phyloP scores from a whole-genome alignment of 2,888 invertebrate genomes.

The Sinotaia quadrata region DNA sequence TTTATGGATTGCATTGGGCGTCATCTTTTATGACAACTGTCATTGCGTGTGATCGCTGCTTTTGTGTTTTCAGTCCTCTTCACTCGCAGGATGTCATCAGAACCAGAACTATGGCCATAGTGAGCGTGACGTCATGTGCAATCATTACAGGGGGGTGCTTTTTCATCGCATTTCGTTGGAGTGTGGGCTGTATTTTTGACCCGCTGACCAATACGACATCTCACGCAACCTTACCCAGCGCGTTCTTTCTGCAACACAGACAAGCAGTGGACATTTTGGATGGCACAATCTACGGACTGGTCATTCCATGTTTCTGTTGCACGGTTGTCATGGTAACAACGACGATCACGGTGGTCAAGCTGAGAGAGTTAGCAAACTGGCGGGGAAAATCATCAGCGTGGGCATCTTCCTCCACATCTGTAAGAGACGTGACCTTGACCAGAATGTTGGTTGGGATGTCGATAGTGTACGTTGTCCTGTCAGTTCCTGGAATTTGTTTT shows the following conservation, averaged over 20 bases:
- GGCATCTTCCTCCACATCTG: neutral
- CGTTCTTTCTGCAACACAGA: neutral
- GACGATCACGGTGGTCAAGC: neutral
- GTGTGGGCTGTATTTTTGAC: neutral
- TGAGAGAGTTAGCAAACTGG: neutral
- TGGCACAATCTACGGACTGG: neutral
- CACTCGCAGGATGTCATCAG: neutral
- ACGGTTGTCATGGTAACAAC: neutral
- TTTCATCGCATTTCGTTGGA: neutral
- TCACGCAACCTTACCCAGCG: neutral
- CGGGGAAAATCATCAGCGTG: neutral
- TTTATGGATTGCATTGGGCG: neutral
- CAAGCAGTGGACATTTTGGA: neutral
- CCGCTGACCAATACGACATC: neutral
- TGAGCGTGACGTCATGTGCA: neutral
- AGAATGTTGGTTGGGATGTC: slow-evolving; percentile 17
- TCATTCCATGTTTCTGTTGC: neutral
- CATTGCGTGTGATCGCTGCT: neutral
- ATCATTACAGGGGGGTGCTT: neutral
- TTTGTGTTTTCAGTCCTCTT: neutral
- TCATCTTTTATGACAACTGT: neutral
- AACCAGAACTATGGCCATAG: neutral
- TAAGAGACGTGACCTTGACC: slow-evolving; percentile 14
- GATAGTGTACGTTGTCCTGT: neutral
- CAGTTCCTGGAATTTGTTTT: neutral